Conservation (phyloP, 2,797 vertebrate species). For the Rhincodon typus region DNA sequence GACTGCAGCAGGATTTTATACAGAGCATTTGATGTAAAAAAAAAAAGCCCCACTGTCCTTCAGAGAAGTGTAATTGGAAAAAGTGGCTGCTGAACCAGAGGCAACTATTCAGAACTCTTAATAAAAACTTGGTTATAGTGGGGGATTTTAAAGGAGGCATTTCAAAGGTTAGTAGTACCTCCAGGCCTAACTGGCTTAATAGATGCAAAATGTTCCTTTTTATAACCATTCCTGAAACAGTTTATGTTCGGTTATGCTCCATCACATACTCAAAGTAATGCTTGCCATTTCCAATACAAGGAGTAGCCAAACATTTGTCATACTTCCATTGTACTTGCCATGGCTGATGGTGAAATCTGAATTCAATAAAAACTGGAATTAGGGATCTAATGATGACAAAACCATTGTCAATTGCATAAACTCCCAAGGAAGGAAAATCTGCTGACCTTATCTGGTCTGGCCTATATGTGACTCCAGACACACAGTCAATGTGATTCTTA, state of each 20-base stretch:
- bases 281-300: background rate
- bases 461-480: no score
- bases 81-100: background rate
- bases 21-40: background rate
- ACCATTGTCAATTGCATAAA: no score
- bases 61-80: background rate
- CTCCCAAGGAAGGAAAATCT: no score
- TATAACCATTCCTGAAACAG: background rate
- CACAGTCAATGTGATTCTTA: no score
- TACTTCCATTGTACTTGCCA: background rate
- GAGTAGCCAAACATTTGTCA: background rate
- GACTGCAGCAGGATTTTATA: background rate
- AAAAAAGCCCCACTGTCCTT: background rate
- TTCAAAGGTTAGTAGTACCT: background rate
- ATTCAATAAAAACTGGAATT: no score
- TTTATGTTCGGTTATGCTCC: background rate
- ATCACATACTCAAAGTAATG: background rate
- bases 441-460: no score
- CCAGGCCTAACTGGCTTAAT: background rate
- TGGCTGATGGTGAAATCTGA: no score
- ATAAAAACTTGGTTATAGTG: background rate
- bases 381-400: no score
- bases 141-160: background rate
- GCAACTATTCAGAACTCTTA: background rate
- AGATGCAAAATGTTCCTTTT: background rate